Base-by-base conservation (phyloP, 2,888 invertebrate genomes). In the Bugulina stolonifera region DNA sequence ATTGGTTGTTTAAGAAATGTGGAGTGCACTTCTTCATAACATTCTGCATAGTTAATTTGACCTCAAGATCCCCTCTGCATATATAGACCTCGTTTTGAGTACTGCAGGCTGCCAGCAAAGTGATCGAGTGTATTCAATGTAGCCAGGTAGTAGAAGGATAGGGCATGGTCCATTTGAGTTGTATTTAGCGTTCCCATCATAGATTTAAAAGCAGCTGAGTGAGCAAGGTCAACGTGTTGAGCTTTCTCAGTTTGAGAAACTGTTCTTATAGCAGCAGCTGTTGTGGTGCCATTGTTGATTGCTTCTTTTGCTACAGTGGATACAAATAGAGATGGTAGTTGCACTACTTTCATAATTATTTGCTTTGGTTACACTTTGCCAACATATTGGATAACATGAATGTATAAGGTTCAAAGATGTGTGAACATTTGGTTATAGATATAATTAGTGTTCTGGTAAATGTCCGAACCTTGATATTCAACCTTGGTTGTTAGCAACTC, bases 241-340 rank as follows among this genome's bases (percentile, higher is more conserved):
- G 77, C 76, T 14, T 72, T 75, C 5, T 76, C 74, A 0, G 77
- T 77, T 55, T 76, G 74, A 1, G 79, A 73, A 1, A 76, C 54
- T 14, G 57, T 35, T 5, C 27, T 29, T 2, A 76, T 77, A n/a
- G 74, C 76, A 0, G 72, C 54, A 0, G 74, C 73, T 29, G 75
- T 71, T 0, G 75, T 75, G 22, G 74, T 71, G 1, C 76, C 78
- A 25, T 71, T 69, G 14, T 75, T 72, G 22, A 73, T 57, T 10
- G 75, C 73, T 69, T 79, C 77, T 52, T 73, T 71, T 27, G 78
- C 79, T 79, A 74, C 32, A 75, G 76, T 54, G n/a, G n/a, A 43
- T 43, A 18, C 18, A 18, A 10, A 43, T 43, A 43, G 43, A 18
- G 43, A 43, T 43, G 18, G 5, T 43, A 43, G 43, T 43, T 10